phyloP scores from a whole-genome alignment of 2,797 vertebrate genomes.

The Amniataba percoides region DNA sequence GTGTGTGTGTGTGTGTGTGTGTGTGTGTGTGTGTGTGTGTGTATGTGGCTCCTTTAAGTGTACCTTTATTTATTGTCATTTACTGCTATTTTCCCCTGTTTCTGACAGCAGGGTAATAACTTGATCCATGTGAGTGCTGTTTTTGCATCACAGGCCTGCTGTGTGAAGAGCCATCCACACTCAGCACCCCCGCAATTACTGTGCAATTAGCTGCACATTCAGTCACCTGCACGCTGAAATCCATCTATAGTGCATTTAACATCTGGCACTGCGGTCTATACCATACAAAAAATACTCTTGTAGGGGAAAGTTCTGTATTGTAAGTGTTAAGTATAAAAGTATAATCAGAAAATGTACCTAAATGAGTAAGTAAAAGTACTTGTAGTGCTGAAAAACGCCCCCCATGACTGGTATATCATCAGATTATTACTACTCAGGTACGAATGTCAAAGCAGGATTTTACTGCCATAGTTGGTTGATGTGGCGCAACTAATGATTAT shows the following conservation, averaged over 20 bases:
- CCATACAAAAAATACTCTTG: too few species aligned
- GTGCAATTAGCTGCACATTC: neutral
- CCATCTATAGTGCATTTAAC: neutral
- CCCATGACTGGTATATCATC: too few species aligned
- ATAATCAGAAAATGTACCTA: too few species aligned
- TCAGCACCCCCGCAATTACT: neutral
- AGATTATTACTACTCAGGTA: too few species aligned
- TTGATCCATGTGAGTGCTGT: neutral
- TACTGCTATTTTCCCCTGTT: neutral
- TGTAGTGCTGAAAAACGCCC: too few species aligned
- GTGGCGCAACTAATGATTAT: too few species aligned
- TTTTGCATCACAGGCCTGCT: neutral
- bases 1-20: slow-evolving; percentile 8
- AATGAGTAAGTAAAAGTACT: too few species aligned
- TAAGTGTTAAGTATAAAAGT: too few species aligned
- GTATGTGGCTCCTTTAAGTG: neutral
- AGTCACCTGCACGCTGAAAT: neutral
- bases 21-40: slow-evolving; percentile 3
- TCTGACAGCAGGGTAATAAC: neutral
- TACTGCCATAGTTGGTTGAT: too few species aligned
- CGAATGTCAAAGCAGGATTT: too few species aligned
- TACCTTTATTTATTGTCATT: neutral
- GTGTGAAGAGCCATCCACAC: neutral
- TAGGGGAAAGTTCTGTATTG: too few species aligned
- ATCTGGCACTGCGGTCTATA: too few species aligned